phyloP scores from a whole-genome alignment of 92 coral and sea anemone genomes.

The Pocillopora meandrina region DNA sequence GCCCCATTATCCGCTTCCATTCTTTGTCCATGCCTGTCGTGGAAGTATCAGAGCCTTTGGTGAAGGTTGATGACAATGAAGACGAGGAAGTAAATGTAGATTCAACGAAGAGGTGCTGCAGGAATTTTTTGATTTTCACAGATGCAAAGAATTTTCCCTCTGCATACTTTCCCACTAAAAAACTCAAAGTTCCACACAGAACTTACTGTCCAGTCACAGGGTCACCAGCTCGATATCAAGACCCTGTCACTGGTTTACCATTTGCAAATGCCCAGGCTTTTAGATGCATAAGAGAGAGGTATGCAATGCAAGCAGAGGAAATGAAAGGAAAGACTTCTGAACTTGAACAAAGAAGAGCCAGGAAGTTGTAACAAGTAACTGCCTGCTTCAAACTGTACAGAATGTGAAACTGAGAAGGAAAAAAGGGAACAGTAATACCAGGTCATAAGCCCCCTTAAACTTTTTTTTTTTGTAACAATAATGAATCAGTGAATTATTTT shows the following conservation, averaged over 20 bases:
- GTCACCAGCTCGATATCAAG: conserved; percentile 79
- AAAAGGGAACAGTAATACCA: too few relatives aligned
- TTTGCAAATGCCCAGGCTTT: conserved; percentile 89
- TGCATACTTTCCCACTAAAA: conserved; percentile 83
- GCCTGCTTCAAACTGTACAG: background rate
- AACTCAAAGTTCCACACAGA: conserved; percentile 76
- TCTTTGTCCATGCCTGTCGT: conserved; percentile 95
- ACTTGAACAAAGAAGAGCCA: conserved; percentile 62
- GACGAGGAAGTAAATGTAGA: conserved; percentile 74
- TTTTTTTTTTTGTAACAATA: too few relatives aligned
- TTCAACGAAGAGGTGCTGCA: conserved; percentile 75
- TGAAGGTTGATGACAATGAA: conserved; percentile 80
- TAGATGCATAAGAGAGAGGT: conserved; percentile 88
- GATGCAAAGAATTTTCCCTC: conserved; percentile 94
- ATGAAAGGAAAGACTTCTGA: conserved; percentile 73
- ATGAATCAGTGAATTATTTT: too few relatives aligned
- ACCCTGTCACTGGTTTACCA: conserved; percentile 90
- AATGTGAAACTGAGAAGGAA: too few relatives aligned
- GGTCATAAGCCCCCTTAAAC: too few relatives aligned
- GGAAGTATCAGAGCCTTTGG: conserved; percentile 78
- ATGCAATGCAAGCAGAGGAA: conserved; percentile 81
- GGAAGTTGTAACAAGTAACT: conserved; percentile 5
- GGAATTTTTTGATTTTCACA: conserved; percentile 92
- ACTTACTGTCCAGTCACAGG: conserved; percentile 97
- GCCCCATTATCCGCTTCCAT: conserved; percentile 84